Evolutionary conservation across 2,888 invertebrate species (phyloP).

Genomic region (Pteria penguin): DNA sequence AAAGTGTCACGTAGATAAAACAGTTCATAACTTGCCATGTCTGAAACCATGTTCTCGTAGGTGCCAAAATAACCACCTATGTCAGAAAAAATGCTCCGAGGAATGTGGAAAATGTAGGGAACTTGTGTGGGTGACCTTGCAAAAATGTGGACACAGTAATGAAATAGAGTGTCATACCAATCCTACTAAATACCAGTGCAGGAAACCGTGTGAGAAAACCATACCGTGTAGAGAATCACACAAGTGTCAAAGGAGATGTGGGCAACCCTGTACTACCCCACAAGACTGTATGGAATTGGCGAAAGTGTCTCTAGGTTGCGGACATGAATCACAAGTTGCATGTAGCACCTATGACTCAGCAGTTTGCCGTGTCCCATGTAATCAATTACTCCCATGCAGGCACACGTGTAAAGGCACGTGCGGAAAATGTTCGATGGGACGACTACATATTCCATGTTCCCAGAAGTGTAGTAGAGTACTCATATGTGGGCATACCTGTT

Average conservation of each 20-base stretch:
- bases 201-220: constrained; percentile 4
- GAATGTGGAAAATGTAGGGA: constrained; percentile 24
- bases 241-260: constrained; percentile 16
- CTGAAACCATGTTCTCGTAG: constrained; percentile 16
- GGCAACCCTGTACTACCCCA: not conserved
- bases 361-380: constrained; percentile 63
- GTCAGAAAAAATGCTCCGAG: constrained; percentile 16
- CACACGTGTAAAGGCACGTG: constrained; percentile 52
- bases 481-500: constrained; percentile 80
- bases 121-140: constrained; percentile 18
- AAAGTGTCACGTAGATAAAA: constrained; percentile 35
- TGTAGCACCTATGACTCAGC: constrained; percentile 14
- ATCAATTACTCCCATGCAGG: constrained; percentile 60
- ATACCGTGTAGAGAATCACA: constrained; percentile 20
- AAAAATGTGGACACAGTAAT: constrained; percentile 24
- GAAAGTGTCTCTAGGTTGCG: constrained; percentile 1
- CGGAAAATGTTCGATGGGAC: constrained; percentile 80
- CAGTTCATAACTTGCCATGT: constrained; percentile 30
- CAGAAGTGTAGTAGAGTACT: constrained; percentile 83
- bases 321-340: constrained; percentile 11
- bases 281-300: constrained; percentile 2
- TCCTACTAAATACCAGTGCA: constrained; percentile 1
- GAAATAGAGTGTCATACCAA: constrained; percentile 12
- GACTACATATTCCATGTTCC: constrained; percentile 84
- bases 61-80: constrained; percentile 21